Percentiles rank a stretch among this genome's conserved stretches.
phyloP scores from a whole-genome alignment of 2,113 vertebrate species.

The Burhinus oedicnemus region DNA sequence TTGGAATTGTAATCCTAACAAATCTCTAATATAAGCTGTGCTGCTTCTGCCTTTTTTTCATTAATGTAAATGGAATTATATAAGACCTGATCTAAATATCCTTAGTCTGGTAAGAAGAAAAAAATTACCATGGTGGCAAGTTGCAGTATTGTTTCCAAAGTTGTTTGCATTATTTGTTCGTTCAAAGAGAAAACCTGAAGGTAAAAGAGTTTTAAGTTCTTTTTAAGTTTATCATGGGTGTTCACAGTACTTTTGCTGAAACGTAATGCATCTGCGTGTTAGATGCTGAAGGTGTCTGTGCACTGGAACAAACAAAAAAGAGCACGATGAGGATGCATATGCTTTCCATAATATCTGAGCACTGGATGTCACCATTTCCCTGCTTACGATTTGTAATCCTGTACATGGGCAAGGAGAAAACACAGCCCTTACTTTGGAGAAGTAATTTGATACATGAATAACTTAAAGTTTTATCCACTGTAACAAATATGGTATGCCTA shows the following conservation, averaged over 20 bases:
- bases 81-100: neutral
- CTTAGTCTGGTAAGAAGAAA: neutral
- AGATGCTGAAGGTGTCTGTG: rapidly evolving
- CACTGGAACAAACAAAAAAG: rapidly evolving
- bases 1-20: neutral
- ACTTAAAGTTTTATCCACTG: neutral
- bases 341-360: neutral
- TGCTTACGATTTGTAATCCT: neutral
- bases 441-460: neutral
- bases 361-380: constrained; percentile 39
- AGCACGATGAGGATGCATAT: rapidly evolving
- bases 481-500: too few species aligned
- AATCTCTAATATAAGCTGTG: neutral
- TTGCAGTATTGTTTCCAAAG: neutral
- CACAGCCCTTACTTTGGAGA: neutral
- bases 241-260: neutral
- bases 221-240: neutral
- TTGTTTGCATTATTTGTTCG: neutral
- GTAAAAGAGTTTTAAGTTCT: neutral
- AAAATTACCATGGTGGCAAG: neutral
- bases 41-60: neutral
- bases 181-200: neutral
- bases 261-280: rapidly evolving
- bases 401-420: neutral
- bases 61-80: neutral